phyloP scores from a whole-genome alignment of 2,888 invertebrate species.

The Priocnemis perturbator region DNA sequence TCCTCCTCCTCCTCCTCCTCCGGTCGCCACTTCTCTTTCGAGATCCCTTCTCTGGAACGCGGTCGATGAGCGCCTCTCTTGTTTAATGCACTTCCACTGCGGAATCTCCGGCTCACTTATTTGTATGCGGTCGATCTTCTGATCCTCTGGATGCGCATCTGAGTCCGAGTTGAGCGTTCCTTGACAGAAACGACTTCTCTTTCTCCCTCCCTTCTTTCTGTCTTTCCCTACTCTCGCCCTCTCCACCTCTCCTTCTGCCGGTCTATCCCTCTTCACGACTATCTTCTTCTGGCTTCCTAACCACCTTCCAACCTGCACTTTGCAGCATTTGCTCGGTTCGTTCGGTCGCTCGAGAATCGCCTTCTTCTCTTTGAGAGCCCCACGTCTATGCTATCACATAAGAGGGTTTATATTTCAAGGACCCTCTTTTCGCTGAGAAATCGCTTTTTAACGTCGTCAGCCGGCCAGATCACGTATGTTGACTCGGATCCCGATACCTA shows the following conservation, averaged over 20 bases:
- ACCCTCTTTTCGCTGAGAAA: constrained; percentile 46
- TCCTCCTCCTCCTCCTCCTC: too few relatives aligned
- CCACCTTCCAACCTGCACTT: constrained; percentile 4
- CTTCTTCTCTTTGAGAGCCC: constrained; percentile 42
- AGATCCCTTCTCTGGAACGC: too few relatives aligned
- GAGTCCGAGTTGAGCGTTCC: constrained; percentile 38
- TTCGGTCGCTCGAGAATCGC: constrained; percentile 33
- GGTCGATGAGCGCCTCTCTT: constrained; percentile 6
- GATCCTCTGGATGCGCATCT: constrained; percentile 5
- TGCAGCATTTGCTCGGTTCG: constrained; percentile 13
- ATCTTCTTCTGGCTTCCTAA: constrained; percentile 13
- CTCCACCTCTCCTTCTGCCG: constrained; percentile 10
- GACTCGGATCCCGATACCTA: constrained; percentile 2
- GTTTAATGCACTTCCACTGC: not conserved
- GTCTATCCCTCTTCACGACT: constrained; percentile 6
- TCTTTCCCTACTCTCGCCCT: constrained; percentile 11
- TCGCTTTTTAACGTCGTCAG: constrained; percentile 50
- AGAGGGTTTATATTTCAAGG: constrained; percentile 54
- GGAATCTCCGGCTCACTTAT: not conserved
- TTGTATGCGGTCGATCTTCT: constrained; percentile 20
- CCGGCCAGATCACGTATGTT: constrained; percentile 30
- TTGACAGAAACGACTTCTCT: constrained; percentile 51
- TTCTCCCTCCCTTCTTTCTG: not conserved
- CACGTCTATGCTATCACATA: constrained; percentile 31
- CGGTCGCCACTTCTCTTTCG: not conserved